A percentile compares a stretch with the other conserved stretches of the same genome.
phyloP scores from a whole-genome alignment of 2,888 invertebrate species.

The Cantharis rustica region DNA sequence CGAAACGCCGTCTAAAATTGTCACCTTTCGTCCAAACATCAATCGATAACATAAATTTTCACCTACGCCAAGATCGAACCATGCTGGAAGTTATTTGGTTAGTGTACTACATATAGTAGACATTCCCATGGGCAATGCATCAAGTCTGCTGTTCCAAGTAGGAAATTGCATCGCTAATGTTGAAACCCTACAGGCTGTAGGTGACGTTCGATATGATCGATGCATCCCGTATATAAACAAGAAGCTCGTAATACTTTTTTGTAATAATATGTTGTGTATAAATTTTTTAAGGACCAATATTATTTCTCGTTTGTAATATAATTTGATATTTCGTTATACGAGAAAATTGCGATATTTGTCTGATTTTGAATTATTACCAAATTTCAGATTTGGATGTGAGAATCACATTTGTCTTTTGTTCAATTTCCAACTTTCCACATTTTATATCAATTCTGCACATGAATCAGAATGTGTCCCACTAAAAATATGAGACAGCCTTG shows the following conservation, averaged over 20 bases:
- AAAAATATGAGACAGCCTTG: conserved; percentile 31
- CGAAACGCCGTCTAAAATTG: background rate
- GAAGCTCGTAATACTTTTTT: conserved; percentile 3
- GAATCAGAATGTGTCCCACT: conserved; percentile 40
- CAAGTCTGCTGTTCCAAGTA: conserved; percentile 32
- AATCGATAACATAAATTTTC: background rate
- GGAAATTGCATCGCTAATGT: conserved; percentile 45
- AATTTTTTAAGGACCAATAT: background rate
- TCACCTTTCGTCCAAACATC: no score
- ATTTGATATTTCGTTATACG: background rate
- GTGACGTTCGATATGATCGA: conserved; percentile 35
- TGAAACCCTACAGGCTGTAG: conserved; percentile 36
- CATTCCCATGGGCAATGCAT: conserved; percentile 31
- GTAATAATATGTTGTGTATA: background rate
- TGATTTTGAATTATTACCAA: conserved; percentile 42
- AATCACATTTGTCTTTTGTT: conserved; percentile 40
- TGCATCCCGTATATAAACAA: conserved; percentile 22
- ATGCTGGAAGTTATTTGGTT: conserved; percentile 5
- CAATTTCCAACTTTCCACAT: conserved; percentile 43
- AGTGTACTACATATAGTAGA: background rate
- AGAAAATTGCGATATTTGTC: background rate
- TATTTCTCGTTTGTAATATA: background rate
- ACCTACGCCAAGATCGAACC: background rate
- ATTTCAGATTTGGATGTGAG: conserved; percentile 43
- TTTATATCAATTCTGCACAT: conserved; percentile 46